Evolutionary conservation across 2,797 vertebrate species (phyloP), one percentile per base, ranked within the genome.

Genomic region (Thalassophryne amazonica): DNA sequence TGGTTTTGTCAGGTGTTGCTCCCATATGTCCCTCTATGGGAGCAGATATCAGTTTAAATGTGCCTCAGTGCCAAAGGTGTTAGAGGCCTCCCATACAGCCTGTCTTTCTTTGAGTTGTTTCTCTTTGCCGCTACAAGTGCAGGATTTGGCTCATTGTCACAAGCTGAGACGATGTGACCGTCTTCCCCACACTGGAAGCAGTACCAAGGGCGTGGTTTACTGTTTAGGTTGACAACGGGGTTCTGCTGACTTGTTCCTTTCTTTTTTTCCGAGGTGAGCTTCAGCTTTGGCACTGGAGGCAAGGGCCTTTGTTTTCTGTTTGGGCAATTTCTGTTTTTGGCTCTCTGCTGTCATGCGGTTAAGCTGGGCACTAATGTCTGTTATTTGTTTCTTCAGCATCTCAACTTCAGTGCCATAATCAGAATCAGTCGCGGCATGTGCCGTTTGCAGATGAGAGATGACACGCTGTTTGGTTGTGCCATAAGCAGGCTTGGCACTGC

Each of bases 151-250:
- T 45, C 34, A 40, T 22, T 51, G 9, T 13, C 16, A 20, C 66
- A 64, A 1, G 8, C 0, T 1, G 36, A 21, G 3, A 18, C 12
- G 2, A 60, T 36, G 7, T 70, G n/a, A 32, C 53, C 54, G 20
- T 64, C 43, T 11, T 54, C 42, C 0, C 60, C 33, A n/a, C 54
- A 60, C 0, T 27, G 13, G 6, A 59, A 64, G 9, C 66, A 58
- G 8, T 63, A 69, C 32, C 53, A 58, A 3, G 66, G 41, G 4
- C 19, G 36, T 22, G 46, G 52, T 16, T 28, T 52, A n/a, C 5
- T 33, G 16, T 6, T 3, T 13, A 5, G 42, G 7, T 23, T 14
- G 21, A 25, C 5, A 7, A 12, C 2, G 10, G 18, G 7, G 13
- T 5, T 54, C 18, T 19, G 12, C 6, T 14, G 17, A 10, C 8